phyloP scores from a whole-genome alignment of 2,888 invertebrate genomes.

The Amitus sp. region DNA sequence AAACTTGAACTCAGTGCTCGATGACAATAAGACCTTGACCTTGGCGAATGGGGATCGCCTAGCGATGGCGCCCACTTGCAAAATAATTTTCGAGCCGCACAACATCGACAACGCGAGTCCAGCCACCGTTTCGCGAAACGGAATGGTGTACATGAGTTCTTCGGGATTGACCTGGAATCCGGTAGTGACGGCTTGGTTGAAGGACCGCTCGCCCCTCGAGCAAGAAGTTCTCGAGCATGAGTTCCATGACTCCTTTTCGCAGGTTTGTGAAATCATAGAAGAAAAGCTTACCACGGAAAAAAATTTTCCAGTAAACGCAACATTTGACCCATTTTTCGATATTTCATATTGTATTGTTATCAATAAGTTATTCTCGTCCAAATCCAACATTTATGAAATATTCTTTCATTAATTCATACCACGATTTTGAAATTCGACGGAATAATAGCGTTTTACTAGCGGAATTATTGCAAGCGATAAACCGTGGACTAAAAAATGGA shows the following conservation, averaged over 20 bases:
- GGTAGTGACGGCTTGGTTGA: constrained; percentile 87
- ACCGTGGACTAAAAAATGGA: no score
- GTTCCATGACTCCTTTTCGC: constrained; percentile 68
- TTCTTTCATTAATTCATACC: no score
- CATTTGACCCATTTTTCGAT: background rate
- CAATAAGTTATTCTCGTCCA: no score
- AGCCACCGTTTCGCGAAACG: constrained; percentile 89
- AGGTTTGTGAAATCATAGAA: constrained; percentile 68
- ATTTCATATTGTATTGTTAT: background rate
- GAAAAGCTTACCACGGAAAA: no score
- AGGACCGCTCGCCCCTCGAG: constrained; percentile 71
- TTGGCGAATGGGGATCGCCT: constrained; percentile 95
- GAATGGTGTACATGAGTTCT: constrained; percentile 97
- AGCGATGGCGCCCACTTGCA: constrained; percentile 93
- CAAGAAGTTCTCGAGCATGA: constrained; percentile 69
- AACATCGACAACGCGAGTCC: constrained; percentile 98
- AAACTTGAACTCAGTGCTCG: constrained; percentile 95
- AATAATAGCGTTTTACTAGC: no score
- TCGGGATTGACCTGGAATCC: constrained; percentile 95
- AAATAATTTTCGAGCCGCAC: constrained; percentile 96
- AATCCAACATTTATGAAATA: no score
- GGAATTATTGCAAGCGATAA: no score
- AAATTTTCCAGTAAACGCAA: no score
- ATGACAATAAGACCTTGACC: constrained; percentile 95
- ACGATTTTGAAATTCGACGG: no score